Base-by-base conservation (phyloP, 2,888 invertebrate genomes). In the Nemoura dubitans region DNA sequence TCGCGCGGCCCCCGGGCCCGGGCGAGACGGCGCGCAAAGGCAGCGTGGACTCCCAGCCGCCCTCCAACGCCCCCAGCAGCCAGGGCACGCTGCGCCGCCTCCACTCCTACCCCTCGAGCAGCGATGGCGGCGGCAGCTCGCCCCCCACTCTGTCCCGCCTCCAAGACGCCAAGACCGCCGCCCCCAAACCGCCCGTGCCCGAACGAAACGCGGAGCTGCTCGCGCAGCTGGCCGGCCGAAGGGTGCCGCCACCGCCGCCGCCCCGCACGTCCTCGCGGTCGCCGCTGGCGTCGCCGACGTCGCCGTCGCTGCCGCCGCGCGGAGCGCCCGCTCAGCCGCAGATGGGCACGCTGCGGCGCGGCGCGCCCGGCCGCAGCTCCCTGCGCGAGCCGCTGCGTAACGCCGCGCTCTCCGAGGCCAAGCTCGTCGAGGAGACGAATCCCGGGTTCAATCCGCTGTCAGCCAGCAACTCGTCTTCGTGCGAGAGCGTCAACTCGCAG, bases 241-340 rank as follows among this genome's bases (percentile, higher is more conserved):
- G 96, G 86, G 95, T 96, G 81, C 97, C 97, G 7, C 98, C 97
- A 26, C 97, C 97, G n/a, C 97, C 98, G 42, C 97, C 97, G 36
- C 97, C 97, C n/a, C 94, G 97, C 89, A 97, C 97, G 89, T 96
- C 97, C 89, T 97, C 97, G 84, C 95, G 97, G 90, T 97, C 97
- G 26, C 97, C 97, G 0, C 92, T 97, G 89, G 96, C 97, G 29
- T 97, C 97, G 83, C 97, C 97, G 27, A 95, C 97, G 80, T 95
- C 95, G 88, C 95, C 96, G 28, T 93, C 94, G 89, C 91, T 95
- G 87, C 95, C 95, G 0, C 94, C 94, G 29, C 92, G 93, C 87
- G 89, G 90, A 91, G 87, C 89, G 87, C 87, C 89, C 77, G 80
- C 87, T 85, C 86, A 88, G 87, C 88, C 89, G 85, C 86, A 89